phyloP scores from a whole-genome alignment of 2,113 vertebrate genomes.

The Sinosuthora webbiana region DNA sequence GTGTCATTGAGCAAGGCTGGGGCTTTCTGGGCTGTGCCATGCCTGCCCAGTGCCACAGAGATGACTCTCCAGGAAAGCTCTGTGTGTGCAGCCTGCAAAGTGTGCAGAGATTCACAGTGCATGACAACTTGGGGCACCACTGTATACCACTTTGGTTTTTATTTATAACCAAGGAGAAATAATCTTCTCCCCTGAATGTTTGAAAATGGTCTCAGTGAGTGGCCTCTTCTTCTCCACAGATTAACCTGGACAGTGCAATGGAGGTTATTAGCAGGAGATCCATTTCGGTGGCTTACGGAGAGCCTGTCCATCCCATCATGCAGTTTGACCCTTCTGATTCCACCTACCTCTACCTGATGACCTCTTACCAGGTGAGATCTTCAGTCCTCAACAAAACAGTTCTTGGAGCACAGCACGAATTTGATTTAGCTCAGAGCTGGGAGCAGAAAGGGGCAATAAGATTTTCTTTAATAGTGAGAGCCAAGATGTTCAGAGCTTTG shows the following conservation, averaged over 20 bases:
- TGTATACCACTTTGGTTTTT: not conserved
- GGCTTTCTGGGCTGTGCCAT: not conserved
- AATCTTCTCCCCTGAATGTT: not conserved
- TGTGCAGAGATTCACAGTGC: not conserved
- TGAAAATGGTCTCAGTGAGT: not conserved
- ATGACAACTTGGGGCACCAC: not conserved
- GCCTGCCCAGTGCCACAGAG: not conserved
- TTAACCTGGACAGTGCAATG: constrained; percentile 82
- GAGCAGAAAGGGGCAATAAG: not conserved
- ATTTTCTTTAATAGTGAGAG: not conserved
- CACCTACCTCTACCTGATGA: constrained; percentile 94
- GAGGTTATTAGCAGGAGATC: constrained; percentile 81
- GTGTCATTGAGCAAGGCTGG: not conserved
- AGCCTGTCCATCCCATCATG: constrained; percentile 93
- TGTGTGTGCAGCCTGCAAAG: not conserved
- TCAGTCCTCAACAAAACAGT: not conserved
- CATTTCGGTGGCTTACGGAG: constrained; percentile 81
- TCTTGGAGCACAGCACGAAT: fast-evolving
- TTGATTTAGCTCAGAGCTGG: not conserved
- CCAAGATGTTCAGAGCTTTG: not conserved
- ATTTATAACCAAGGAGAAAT: not conserved
- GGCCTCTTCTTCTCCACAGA: constrained; percentile 69
- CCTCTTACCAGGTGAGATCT: constrained; percentile 88
- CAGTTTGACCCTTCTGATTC: constrained; percentile 91
- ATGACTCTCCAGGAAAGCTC: not conserved